These are phyloP conservation scores for Stomatorhinus walkeri DNA, from an alignment of 2,797 vertebrate genomes.

Conservation along the genomic window DNA sequence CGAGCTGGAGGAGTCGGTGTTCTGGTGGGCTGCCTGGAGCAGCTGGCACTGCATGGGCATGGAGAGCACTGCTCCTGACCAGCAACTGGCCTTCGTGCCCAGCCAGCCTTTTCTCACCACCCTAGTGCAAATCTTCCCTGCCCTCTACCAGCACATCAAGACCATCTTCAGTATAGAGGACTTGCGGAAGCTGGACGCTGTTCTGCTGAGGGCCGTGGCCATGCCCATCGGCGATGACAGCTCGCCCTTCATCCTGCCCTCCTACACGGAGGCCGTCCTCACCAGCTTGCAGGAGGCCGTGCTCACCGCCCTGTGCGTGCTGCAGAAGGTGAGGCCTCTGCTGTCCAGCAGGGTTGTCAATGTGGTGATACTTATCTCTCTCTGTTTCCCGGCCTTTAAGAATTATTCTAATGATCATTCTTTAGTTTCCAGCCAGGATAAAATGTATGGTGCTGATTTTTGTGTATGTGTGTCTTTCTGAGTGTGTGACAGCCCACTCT, in stretches of 20 bases:
- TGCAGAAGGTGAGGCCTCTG: conserved; percentile 80
- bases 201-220: conserved; percentile 88
- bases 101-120: conserved; percentile 98
- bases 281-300: conserved; percentile 96
- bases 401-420: not conserved
- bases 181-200: conserved; percentile 83
- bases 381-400: not conserved
- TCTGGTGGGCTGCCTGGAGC: conserved; percentile 99
- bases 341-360: not conserved
- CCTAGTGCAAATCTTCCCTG: conserved; percentile 93
- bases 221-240: conserved; percentile 97
- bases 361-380: not conserved
- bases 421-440: not conserved
- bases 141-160: conserved; percentile 96
- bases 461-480: not conserved
- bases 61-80: conserved; percentile 78
- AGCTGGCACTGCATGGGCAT: conserved; percentile 91
- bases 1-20: conserved; percentile 79
- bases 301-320: conserved; percentile 86
- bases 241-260: conserved; percentile 95
- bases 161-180: conserved; percentile 94
- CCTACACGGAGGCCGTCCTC: conserved; percentile 92
- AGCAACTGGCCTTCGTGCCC: conserved; percentile 89
- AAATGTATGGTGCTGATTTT: not conserved
- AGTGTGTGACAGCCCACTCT: not conserved